Percentiles rank a stretch among this genome's conserved stretches.
Conservation (phyloP, 2,113 vertebrate species). For the Tenrec ecaudatus region DNA sequence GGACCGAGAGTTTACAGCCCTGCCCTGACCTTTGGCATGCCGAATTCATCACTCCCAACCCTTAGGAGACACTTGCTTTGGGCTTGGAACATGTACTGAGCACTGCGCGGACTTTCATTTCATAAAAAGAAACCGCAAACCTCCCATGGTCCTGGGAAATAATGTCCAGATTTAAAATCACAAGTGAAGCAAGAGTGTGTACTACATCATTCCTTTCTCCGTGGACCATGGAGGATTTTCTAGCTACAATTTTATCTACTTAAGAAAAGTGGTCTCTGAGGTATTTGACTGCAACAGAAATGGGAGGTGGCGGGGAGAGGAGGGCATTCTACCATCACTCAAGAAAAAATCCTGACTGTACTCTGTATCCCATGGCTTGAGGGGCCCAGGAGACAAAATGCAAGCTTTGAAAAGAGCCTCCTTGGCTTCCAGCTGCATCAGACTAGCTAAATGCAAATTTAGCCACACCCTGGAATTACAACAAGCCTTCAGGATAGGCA, state of each 20-base stretch:
- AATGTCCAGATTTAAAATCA: constrained; percentile 59
- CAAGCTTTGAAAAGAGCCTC: background rate
- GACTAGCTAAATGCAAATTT: background rate
- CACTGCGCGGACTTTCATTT: background rate
- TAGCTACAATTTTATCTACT: constrained; percentile 51
- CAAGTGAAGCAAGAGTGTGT: constrained; percentile 41
- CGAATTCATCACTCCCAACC: constrained; percentile 66
- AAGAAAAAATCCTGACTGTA: constrained; percentile 17
- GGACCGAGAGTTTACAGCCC: constrained; percentile 44
- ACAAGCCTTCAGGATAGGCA: background rate
- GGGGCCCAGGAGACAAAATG: background rate
- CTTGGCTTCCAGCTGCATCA: background rate
- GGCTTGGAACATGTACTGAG: constrained; percentile 46
- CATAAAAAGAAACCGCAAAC: constrained; percentile 46
- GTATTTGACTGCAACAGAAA: constrained; percentile 24
- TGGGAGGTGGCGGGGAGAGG: background rate
- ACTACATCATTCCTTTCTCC: constrained; percentile 41
- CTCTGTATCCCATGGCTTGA: background rate
- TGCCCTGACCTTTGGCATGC: constrained; percentile 59
- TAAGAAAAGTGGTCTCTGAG: constrained; percentile 66
- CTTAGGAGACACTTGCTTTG: constrained; percentile 50
- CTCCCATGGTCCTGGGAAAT: constrained; percentile 41
- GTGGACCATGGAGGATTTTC: constrained; percentile 42
- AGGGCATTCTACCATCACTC: constrained; percentile 15
- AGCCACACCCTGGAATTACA: background rate